Percentiles rank a stretch among this genome's conserved stretches.
Conservation (phyloP, 2,888 invertebrate genomes). For the Papilio demoleus region DNA sequence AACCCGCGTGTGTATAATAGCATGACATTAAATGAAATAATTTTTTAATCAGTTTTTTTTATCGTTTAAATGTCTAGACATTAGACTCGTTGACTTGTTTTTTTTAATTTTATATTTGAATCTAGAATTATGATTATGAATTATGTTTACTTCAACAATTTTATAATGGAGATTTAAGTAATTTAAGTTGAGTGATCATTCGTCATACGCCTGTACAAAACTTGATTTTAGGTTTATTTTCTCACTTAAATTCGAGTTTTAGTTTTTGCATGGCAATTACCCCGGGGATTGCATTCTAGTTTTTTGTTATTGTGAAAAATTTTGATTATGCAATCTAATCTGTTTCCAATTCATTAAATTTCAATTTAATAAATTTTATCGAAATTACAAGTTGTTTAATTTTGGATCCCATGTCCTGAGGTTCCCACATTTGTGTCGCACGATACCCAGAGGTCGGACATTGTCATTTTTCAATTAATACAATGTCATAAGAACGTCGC, state of each 20-base stretch:
- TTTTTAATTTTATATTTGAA: conserved; percentile 57
- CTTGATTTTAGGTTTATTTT: conserved; percentile 74
- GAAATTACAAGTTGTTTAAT: conserved; percentile 52
- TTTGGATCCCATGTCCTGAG: conserved; percentile 46
- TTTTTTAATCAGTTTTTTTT: conserved; percentile 54
- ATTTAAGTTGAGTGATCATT: conserved; percentile 57
- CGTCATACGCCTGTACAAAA: conserved; percentile 73
- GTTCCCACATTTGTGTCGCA: conserved; percentile 65
- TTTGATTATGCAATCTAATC: conserved; percentile 79
- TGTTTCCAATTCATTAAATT: conserved; percentile 61
- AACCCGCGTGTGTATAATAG: conserved; percentile 73
- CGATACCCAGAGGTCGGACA: conserved; percentile 68
- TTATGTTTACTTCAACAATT: conserved; percentile 64
- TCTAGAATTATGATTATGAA: conserved; percentile 53
- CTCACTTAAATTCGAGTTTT: conserved; percentile 77
- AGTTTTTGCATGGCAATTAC: conserved; percentile 78
- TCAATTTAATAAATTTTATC: conserved; percentile 72
- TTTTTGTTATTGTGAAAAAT: conserved; percentile 74
- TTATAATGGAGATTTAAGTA: conserved; percentile 49
- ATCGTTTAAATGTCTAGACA: conserved; percentile 56
- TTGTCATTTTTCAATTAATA: conserved; percentile 78
- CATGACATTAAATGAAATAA: conserved; percentile 67
- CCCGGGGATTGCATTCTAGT: conserved; percentile 77
- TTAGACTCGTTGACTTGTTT: conserved; percentile 69
- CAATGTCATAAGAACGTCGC: conserved; percentile 76